Percentiles rank a stretch among this genome's conserved stretches.
Conservation (phyloP, 2,888 invertebrate genomes). For the Cephus runcator region DNA sequence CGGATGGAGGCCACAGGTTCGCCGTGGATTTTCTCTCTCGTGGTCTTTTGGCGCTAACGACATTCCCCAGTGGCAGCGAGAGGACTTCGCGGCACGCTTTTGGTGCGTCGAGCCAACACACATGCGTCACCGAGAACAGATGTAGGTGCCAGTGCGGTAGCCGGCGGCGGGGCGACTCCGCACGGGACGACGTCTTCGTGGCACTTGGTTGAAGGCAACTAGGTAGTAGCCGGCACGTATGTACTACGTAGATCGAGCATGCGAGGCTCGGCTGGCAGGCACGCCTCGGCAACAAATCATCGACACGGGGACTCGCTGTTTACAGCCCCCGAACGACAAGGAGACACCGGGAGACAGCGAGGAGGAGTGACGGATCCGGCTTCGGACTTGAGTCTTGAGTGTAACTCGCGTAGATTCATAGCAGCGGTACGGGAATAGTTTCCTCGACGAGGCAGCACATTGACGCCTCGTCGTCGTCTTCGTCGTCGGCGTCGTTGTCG, state of each 20-base stretch:
- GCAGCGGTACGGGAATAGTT: slow-evolving; percentile 40
- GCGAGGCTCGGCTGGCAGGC: slow-evolving; percentile 42
- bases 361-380: slow-evolving; percentile 4
- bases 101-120: background rate
- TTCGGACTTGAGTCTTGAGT: background rate
- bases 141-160: background rate
- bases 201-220: too few relatives aligned
- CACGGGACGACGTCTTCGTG: too few relatives aligned
- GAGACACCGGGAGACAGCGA: slow-evolving; percentile 5
- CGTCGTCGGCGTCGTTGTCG: slow-evolving; percentile 4
- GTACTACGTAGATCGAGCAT: slow-evolving; percentile 39
- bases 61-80: background rate
- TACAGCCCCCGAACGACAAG: background rate
- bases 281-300: slow-evolving; percentile 61
- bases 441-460: slow-evolving; percentile 23
- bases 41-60: background rate
- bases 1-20: too few relatives aligned
- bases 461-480: slow-evolving; percentile 6
- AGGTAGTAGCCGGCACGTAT: background rate
- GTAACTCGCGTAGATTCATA: background rate
- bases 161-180: too few relatives aligned
- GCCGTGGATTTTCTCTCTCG: too few relatives aligned
- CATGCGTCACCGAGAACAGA: slow-evolving; percentile 2
- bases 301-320: slow-evolving; percentile 27
- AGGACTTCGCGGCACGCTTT: background rate